These are phyloP conservation scores for Fragum sueziense DNA, from an alignment of 2,888 invertebrate species.

Conservation along the genomic window DNA sequence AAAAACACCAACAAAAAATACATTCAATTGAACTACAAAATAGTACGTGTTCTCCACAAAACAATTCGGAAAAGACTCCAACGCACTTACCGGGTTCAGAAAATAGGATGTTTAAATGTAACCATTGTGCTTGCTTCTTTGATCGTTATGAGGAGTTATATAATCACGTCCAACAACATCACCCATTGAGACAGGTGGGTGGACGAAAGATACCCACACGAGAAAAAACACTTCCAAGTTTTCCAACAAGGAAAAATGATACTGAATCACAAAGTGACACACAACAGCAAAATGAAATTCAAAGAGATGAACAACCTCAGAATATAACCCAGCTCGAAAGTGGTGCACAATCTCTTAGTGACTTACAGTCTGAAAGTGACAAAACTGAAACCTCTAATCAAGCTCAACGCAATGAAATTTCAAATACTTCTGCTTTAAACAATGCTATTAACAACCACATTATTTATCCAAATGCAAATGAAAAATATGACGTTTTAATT, in stretches of 20 bases:
- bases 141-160: neutral
- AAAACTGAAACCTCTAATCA: neutral
- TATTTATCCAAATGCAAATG: constrained; percentile 23
- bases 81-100: neutral
- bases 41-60: neutral
- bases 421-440: constrained; percentile 20
- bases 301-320: neutral
- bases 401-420: neutral
- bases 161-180: neutral
- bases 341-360: neutral
- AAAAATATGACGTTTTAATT: constrained; percentile 33
- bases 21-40: neutral
- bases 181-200: neutral
- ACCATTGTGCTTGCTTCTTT: neutral
- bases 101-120: neutral
- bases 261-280: neutral
- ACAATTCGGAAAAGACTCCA: neutral
- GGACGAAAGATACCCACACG: neutral
- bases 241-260: neutral
- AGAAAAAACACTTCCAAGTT: neutral
- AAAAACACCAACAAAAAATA: neutral
- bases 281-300: neutral
- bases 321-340: neutral
- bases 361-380: neutral
- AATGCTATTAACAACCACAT: constrained; percentile 4